Evolutionary conservation across 2,113 vertebrate species (phyloP).

Genomic region (Aptenodytes forsteri): DNA sequence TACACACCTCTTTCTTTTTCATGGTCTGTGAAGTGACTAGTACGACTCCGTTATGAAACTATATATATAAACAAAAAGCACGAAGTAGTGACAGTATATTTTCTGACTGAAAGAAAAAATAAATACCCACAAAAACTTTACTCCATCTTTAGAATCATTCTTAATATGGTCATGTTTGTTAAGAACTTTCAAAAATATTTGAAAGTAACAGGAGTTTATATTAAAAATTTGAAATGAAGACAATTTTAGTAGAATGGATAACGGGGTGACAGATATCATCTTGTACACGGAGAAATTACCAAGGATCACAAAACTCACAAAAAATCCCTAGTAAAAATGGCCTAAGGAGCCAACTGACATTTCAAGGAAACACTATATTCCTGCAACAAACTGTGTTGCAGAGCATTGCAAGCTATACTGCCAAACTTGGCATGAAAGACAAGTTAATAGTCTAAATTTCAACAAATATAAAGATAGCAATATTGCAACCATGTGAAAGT

Average conservation of each 20-base stretch:
- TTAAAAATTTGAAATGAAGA: background rate
- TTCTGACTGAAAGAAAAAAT: background rate
- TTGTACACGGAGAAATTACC: background rate
- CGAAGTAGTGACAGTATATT: background rate
- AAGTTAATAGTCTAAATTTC: background rate
- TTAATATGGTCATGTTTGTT: background rate
- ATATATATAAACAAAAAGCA: background rate
- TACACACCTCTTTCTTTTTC: background rate
- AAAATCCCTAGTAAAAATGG: background rate
- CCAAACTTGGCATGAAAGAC: background rate
- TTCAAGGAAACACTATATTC: background rate
- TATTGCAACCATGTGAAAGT: background rate
- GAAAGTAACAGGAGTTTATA: background rate
- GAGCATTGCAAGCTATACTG: background rate
- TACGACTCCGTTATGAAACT: background rate
- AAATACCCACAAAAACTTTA: background rate
- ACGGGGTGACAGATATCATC: background rate
- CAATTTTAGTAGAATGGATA: background rate
- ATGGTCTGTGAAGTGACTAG: background rate
- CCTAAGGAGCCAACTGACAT: background rate
- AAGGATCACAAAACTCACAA: background rate
- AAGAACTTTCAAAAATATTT: background rate
- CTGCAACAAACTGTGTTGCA: background rate
- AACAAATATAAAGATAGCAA: background rate
- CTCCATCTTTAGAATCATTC: background rate